Evolutionary conservation across 2,888 invertebrate species (phyloP), one percentile per base, ranked within the genome.

Genomic region (Margaritifera margaritifera): DNA sequence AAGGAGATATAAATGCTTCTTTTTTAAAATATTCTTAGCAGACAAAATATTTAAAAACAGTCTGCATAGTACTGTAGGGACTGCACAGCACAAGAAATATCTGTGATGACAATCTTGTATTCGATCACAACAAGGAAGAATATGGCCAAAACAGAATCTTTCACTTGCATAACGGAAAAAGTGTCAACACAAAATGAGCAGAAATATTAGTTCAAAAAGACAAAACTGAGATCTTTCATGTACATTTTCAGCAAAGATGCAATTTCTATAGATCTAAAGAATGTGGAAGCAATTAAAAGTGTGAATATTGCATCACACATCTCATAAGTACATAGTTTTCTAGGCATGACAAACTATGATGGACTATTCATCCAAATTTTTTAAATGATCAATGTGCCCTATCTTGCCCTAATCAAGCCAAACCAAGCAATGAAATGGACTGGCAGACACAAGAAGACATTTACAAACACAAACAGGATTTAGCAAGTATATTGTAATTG

Each of bases 171-270:
- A 25, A 53, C 24, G 54, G 60, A 24, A 53, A 59, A 15, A 64
- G 61, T 27, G n/a, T 71, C 15, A 72, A 63, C 11, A 22, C n/a
- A 66, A 4, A 72, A 72, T 59, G 51, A 63, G 57, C 20, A 69
- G 20, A 64, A 64, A 51, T 69, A 61, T 54, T 4, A 18, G n/a
- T 69, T 59, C 42, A 56, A 61, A 24, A 69, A 60, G 19, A 50
- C 1, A 58, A 58, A 52, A 57, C 62, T 3, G 27, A n/a, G n/a
- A 71, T 71, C 58, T 74, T 54, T 53, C 71, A 71, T 15, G 4
- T 64, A 62, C 52, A 50, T 71, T 19, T 71, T 71, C 54, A 56
- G 59, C 5, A 52, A 50, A 56, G 22, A 63, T 24, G 64, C 68
- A 22, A 59, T 74, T n/a, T 73, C 68, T 20, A 42, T 67, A 18